A percentile compares a stretch with the other conserved stretches of the same genome.
These are phyloP conservation scores for Pterocles burchelli DNA, from an alignment of 2,113 vertebrate genomes.

Conservation along the genomic window DNA sequence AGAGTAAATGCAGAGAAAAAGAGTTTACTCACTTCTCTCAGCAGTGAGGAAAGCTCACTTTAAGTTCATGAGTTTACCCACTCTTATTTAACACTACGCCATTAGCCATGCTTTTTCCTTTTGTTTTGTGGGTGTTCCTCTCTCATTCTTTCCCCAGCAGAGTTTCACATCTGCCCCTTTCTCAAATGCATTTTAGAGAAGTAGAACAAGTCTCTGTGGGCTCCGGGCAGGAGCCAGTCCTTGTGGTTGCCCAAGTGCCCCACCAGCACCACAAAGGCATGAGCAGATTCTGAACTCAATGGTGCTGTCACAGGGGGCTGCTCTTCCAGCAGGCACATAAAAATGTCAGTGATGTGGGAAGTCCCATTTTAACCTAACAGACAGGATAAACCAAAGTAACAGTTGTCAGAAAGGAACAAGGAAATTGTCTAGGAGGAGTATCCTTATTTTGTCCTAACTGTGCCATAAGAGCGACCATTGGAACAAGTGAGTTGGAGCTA, in stretches of 20 bases:
- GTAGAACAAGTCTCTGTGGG: not conserved
- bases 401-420: not conserved
- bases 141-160: not conserved
- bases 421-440: not conserved
- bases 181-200: not conserved
- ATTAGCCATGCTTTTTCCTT: not conserved
- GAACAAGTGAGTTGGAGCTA: not conserved
- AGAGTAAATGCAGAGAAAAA: not conserved
- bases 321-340: not conserved
- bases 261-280: fast-evolving
- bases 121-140: not conserved
- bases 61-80: not conserved
- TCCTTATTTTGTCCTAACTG: not conserved
- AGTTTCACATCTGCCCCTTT: not conserved
- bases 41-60: not conserved
- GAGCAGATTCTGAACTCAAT: not conserved
- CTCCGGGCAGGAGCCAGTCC: not conserved
- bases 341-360: not conserved
- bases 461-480: fast-evolving
- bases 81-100: not conserved
- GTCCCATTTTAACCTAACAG: not conserved
- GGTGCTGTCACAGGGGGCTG: not conserved
- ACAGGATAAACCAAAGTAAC: not conserved
- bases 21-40: not conserved
- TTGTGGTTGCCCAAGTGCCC: not conserved